Percentiles rank a stretch among this genome's conserved stretches.
Evolutionary conservation across 2,113 vertebrate genomes (phyloP).

Genomic region (Oncorhynchus gorbuscha): DNA sequence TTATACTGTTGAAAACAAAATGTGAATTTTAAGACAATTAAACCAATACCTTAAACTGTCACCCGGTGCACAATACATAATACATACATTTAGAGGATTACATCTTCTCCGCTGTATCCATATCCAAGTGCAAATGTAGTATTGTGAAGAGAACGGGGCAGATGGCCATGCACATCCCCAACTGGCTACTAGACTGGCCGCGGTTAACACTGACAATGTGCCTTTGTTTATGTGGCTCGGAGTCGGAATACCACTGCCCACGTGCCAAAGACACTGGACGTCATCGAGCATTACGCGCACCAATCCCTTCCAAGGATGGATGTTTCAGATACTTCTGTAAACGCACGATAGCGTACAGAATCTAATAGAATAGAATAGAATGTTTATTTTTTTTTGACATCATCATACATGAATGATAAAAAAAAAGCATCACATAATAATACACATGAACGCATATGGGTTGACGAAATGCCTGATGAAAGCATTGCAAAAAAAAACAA

Average conservation of each 20-base stretch:
- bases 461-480: too few relatives aligned
- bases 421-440: too few relatives aligned
- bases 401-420: too few relatives aligned
- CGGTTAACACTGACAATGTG: slow-evolving; percentile 63
- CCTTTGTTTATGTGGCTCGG: slow-evolving; percentile 71
- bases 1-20: too few relatives aligned
- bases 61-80: background rate
- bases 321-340: background rate
- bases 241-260: slow-evolving; percentile 39
- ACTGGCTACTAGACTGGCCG: slow-evolving; percentile 42
- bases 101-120: background rate
- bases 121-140: background rate
- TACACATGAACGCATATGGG: too few relatives aligned
- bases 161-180: slow-evolving; percentile 32
- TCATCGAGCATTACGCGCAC: slow-evolving; percentile 55
- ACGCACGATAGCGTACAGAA: too few relatives aligned
- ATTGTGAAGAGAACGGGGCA: background rate
- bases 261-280: slow-evolving; percentile 50
- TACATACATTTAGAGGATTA: background rate
- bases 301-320: background rate
- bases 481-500: too few relatives aligned
- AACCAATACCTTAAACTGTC: background rate
- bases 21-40: background rate
- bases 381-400: too few relatives aligned
- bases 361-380: too few relatives aligned